Base-by-base conservation (phyloP, 2,113 vertebrate species). In the Gracilinanus agilis region DNA sequence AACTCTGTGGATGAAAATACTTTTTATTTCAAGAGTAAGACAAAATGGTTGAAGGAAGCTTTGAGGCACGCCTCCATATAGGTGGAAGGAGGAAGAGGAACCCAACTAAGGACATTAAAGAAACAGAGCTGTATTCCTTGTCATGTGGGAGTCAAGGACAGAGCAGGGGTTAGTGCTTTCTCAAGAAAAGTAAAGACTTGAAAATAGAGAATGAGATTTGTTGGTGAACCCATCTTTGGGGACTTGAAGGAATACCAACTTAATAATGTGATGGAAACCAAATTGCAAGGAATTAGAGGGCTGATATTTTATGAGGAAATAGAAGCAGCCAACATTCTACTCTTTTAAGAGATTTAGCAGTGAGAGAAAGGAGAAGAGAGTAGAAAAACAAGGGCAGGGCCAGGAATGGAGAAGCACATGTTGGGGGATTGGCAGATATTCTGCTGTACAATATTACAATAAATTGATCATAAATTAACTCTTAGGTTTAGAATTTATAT, bases 151-250 rank as follows among this genome's bases (percentile, higher is more conserved):
- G 19, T 29, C 1, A 55, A 90, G 90, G 61, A 53, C 40, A 58
- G 0, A 4, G 67, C 29, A 11, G 27, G 29, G 58, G 16, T 95
- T 89, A 92, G 27, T 55, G 54, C 44, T 55, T 90, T 67, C 25
- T 88, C 40, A 67, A 93, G 90, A 89, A 91, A 89, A 96, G 44
- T 95, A 40, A 34, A n/a, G 19, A 53, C 89, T 40, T 40, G 67
- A 5, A n/a, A 21, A 40, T 40, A 83, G 67, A 83, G 24, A 92
- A 92, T 94, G 93, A 90, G 9, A 19, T 91, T 67, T 58, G 23
- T 40, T 2, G n/a, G 40, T 83, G n/a, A 40, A 34, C 23, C 29
- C 53, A 61, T 56, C 1, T 75, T 75, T 75, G 54, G 27, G 55
- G 91, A 91, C 29, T 67, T 92, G 19, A 91, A 61, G 55, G 94